A percentile compares a stretch with the other conserved stretches of the same genome.
These are phyloP conservation scores for Enhydra lutris DNA, from an alignment of 2,113 vertebrate genomes.

Conservation along the genomic window DNA sequence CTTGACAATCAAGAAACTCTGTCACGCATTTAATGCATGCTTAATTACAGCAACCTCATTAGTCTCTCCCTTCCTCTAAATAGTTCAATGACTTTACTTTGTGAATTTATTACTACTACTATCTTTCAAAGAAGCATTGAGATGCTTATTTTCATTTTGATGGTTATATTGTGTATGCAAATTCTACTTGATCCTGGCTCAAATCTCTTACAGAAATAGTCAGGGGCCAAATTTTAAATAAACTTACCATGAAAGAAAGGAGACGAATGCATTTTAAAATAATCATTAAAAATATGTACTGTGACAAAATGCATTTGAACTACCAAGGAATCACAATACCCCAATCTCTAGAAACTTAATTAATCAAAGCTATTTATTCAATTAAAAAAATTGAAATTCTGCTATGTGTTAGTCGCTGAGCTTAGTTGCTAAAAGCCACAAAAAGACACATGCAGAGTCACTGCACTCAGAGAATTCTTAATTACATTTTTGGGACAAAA, in stretches of 20 bases:
- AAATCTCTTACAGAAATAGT: background rate
- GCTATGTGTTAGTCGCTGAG: background rate
- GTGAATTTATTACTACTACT: background rate
- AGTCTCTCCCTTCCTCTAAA: background rate
- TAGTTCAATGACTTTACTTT: constrained; percentile 9
- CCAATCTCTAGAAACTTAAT: background rate
- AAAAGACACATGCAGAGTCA: background rate
- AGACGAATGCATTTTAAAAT: background rate
- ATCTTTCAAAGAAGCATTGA: background rate
- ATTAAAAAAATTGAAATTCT: constrained; percentile 5
- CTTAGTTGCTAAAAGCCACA: background rate
- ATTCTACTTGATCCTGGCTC: background rate
- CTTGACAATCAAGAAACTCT: constrained; percentile 25
- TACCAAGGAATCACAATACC: background rate
- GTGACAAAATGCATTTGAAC: background rate
- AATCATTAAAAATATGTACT: background rate
- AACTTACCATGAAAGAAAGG: background rate
- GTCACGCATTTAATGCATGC: background rate
- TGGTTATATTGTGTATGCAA: background rate
- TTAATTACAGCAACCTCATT: background rate
- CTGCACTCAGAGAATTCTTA: background rate
- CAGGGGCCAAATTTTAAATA: constrained; percentile 6
- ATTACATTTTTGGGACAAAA: background rate
- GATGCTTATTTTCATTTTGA: background rate
- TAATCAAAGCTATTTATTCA: constrained; percentile 1